A percentile compares a stretch with the other conserved stretches of the same genome.
These are phyloP conservation scores for Mya arenaria DNA, from an alignment of 1,140 invertebrate species.

Conservation along the genomic window DNA sequence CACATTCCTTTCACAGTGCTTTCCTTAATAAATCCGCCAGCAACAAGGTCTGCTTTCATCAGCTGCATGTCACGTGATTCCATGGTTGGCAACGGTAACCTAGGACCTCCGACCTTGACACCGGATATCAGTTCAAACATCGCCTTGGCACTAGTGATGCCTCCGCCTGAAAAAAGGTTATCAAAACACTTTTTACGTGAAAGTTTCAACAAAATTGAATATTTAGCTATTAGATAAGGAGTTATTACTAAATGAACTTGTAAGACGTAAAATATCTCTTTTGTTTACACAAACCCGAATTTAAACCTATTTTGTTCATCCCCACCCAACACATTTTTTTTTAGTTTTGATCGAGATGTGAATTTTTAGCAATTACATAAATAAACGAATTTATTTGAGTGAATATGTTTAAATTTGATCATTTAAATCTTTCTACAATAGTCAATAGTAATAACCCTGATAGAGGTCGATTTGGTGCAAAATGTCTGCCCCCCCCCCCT, in stretches of 20 bases:
- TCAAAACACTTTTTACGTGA: background rate
- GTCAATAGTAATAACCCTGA: no score
- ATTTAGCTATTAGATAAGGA: background rate
- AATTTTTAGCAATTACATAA: no score
- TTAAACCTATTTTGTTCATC: background rate
- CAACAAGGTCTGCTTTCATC: no score
- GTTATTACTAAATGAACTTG: background rate
- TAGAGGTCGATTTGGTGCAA: no score
- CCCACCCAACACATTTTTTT: background rate
- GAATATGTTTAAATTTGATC: no score
- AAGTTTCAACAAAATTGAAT: background rate
- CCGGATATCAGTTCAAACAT: conserved; percentile 26
- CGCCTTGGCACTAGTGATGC: conserved; percentile 7
- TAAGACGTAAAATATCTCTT: background rate
- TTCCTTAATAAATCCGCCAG: no score
- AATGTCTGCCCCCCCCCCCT: no score
- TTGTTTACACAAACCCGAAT: background rate
- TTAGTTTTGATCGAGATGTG: no score
- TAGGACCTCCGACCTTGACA: background rate
- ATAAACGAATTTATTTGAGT: no score
- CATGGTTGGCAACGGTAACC: background rate
- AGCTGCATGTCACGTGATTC: no score
- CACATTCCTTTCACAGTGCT: no score
- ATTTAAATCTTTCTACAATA: no score
- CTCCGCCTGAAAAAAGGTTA: background rate